Evolutionary conservation across 2,113 vertebrate genomes (phyloP).

Genomic region (Columba janthina): DNA sequence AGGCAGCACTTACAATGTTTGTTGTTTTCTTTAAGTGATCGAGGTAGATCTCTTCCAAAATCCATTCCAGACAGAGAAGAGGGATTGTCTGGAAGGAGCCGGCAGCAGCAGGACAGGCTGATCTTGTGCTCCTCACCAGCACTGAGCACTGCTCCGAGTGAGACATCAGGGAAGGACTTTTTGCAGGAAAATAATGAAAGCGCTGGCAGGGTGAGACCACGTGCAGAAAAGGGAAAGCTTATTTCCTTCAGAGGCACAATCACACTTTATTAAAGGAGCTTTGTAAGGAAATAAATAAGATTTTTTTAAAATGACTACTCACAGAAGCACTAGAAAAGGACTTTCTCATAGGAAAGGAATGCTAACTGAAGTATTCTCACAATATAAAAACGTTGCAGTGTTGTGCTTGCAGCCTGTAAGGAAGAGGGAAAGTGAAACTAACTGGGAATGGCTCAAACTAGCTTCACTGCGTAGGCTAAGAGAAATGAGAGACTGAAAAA

Average conservation of each 20-base stretch:
- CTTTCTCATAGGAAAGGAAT: not conserved
- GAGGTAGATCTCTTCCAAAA: not conserved
- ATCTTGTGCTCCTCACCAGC: rapidly evolving
- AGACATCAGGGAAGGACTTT: not conserved
- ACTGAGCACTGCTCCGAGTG: not conserved
- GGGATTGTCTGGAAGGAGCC: not conserved
- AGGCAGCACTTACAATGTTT: not conserved
- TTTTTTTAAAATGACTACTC: not conserved
- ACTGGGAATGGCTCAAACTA: not conserved
- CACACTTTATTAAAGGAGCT: not conserved
- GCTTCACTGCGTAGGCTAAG: not conserved
- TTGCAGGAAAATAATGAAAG: not conserved
- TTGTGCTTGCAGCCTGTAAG: not conserved
- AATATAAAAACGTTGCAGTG: not conserved
- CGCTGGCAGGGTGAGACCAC: not conserved
- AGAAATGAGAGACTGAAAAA: not conserved
- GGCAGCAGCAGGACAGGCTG: not conserved
- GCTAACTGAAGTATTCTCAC: not conserved
- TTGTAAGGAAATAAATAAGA: not conserved
- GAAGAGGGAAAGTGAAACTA: constrained; percentile 28
- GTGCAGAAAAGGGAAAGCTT: not conserved
- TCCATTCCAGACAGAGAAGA: not conserved
- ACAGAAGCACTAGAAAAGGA: not conserved
- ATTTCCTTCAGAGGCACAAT: not conserved
- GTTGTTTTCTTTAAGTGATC: not conserved